A percentile compares a stretch with the other conserved stretches of the same genome.
Evolutionary conservation across 2,113 vertebrate genomes (phyloP).

Genomic region (Rhadina sibilatrix): DNA sequence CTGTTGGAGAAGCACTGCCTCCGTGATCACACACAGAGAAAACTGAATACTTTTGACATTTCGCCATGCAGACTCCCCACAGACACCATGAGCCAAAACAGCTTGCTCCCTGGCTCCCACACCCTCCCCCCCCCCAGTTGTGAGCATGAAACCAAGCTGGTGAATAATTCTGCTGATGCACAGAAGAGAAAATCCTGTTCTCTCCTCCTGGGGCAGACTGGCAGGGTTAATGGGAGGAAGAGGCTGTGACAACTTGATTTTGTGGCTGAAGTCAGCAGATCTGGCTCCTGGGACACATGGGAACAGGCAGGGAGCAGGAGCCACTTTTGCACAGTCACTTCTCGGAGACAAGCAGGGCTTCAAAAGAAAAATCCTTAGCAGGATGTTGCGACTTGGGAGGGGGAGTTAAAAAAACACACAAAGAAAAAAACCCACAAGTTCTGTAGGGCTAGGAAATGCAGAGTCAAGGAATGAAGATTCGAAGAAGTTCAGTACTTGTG

Average conservation of each 20-base stretch:
- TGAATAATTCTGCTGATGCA: slow-evolving; percentile 60
- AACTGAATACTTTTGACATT: background rate
- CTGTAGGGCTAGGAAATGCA: slow-evolving; percentile 32
- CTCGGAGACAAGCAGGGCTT: slow-evolving; percentile 22
- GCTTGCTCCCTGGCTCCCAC: slow-evolving; percentile 12
- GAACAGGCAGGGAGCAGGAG: slow-evolving; percentile 41
- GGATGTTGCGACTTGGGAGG: slow-evolving; percentile 51
- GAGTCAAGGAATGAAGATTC: slow-evolving; percentile 19
- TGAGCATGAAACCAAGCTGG: slow-evolving; percentile 26
- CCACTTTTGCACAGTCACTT: slow-evolving; percentile 53
- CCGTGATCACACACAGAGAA: background rate
- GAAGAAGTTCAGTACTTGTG: background rate
- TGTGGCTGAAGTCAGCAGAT: slow-evolving; percentile 60
- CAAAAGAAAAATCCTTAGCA: slow-evolving; percentile 33
- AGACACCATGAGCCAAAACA: background rate
- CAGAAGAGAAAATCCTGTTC: slow-evolving; percentile 25
- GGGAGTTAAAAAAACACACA: slow-evolving; percentile 30
- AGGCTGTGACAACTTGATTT: slow-evolving; percentile 45
- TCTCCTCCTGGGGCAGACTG: slow-evolving; percentile 37
- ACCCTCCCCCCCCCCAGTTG: background rate
- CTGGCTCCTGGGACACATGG: slow-evolving; percentile 27
- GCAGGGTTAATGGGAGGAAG: slow-evolving; percentile 41
- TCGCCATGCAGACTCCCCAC: background rate
- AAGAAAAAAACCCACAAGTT: slow-evolving; percentile 33
- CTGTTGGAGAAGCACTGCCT: background rate